These are phyloP conservation scores for Knipowitschia caucasica DNA, from an alignment of 2,797 vertebrate species.

Conservation along the genomic window DNA sequence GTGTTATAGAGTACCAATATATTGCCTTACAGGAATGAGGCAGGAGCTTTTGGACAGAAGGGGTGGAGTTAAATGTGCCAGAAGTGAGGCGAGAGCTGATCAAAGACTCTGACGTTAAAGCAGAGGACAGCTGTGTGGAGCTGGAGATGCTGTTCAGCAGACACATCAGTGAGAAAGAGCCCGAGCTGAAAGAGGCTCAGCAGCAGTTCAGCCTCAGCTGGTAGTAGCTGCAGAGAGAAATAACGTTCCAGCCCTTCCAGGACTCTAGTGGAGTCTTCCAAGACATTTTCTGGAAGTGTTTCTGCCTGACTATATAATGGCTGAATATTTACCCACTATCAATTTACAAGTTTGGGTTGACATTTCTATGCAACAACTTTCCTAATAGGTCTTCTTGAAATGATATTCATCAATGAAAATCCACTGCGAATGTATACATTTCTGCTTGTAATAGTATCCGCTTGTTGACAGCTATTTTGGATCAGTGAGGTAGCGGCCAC, in stretches of 20 bases:
- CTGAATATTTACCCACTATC: constrained; percentile 4
- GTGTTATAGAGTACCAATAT: no score
- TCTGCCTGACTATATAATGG: constrained; percentile 57
- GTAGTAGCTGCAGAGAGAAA: constrained; percentile 67
- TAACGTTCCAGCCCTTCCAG: constrained; percentile 64
- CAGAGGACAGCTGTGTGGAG: constrained; percentile 64
- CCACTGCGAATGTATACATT: constrained; percentile 30
- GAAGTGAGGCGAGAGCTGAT: constrained; percentile 79
- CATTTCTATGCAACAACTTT: constrained; percentile 34
- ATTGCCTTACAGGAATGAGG: no score
- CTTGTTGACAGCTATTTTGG: constrained; percentile 24
- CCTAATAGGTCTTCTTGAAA: constrained; percentile 36
- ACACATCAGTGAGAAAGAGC: constrained; percentile 65
- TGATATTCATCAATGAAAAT: constrained; percentile 31
- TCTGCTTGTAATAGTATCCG: constrained; percentile 16
- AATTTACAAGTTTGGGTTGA: neutral
- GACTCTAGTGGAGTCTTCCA: constrained; percentile 71
- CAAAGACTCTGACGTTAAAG: constrained; percentile 55
- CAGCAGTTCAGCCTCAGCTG: constrained; percentile 61
- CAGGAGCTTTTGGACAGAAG: no score
- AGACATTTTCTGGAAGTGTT: constrained; percentile 84
- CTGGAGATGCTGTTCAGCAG: constrained; percentile 81
- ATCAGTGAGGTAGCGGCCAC: constrained; percentile 26
- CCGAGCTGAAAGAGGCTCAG: constrained; percentile 63
- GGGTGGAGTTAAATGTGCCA: no score